Percentiles rank a stretch among this genome's conserved stretches.
Conservation (phyloP, 2,797 vertebrate genomes). For the Vultur gryphus region DNA sequence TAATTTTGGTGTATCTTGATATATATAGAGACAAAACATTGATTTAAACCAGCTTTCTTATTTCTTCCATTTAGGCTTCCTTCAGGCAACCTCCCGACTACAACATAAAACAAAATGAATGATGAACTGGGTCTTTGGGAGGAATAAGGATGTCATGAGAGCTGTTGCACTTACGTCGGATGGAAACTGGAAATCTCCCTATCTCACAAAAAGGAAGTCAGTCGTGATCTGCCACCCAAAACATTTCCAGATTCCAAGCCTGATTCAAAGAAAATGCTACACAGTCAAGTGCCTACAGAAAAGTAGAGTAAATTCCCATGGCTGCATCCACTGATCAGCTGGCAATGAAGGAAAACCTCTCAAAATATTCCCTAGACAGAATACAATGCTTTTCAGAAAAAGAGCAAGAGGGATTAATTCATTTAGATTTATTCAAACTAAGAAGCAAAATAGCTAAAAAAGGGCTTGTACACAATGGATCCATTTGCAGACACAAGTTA, state of each 20-base stretch:
- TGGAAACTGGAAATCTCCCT: background rate
- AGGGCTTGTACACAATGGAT: background rate
- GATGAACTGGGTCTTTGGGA: background rate
- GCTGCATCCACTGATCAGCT: background rate
- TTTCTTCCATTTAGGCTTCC: background rate
- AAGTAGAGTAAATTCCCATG: background rate
- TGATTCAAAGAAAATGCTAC: background rate
- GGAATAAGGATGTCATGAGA: background rate
- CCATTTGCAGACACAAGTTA: background rate
- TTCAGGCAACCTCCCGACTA: background rate
- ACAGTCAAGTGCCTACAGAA: background rate
- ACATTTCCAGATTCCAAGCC: background rate
- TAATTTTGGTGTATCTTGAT: background rate
- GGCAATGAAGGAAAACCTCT: background rate
- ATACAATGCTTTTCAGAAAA: background rate
- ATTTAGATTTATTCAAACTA: background rate
- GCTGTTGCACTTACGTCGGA: background rate
- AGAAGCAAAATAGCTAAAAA: background rate
- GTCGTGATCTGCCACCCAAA: background rate
- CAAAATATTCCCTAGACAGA: background rate
- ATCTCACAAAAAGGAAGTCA: background rate
- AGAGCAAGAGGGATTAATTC: background rate
- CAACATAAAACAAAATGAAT: background rate
- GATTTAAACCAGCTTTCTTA: background rate
- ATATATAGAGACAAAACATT: background rate